Conservation (phyloP, 1,140 invertebrate genomes). For the Panonychus citri region DNA sequence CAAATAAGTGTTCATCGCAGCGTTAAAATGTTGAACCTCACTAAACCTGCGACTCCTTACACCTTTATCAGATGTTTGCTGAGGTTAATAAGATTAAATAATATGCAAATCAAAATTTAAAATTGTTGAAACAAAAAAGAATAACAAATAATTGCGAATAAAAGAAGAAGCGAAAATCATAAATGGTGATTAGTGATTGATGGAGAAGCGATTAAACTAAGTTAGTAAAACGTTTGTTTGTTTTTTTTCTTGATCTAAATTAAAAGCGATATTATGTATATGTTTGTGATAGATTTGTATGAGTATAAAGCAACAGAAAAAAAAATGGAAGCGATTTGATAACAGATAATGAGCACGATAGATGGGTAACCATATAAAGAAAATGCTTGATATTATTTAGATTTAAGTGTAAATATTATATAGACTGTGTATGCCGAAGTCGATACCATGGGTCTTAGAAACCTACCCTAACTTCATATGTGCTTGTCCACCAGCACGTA, state of each 20-base stretch:
- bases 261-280: too few species aligned
- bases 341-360: too few species aligned
- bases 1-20: not conserved
- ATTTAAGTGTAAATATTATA: not conserved
- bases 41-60: not conserved
- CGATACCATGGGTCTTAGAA: not conserved
- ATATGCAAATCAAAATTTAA: not conserved
- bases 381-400: not conserved
- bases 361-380: not conserved
- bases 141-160: not conserved
- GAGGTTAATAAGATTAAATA: not conserved
- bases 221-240: too few species aligned
- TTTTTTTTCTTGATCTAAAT: too few species aligned
- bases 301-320: not conserved
- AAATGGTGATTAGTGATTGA: too few species aligned
- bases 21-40: conserved; percentile 2
- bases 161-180: not conserved
- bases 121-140: not conserved
- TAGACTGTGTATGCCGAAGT: not conserved
- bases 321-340: not conserved
- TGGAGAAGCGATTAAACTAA: too few species aligned
- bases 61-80: not conserved
- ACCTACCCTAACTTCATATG: conserved; percentile 68
- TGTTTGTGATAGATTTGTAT: not conserved
- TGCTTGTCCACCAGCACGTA: conserved; percentile 66